Conservation (phyloP, 2,888 invertebrate species). For the Troides oblongomaculatus region DNA sequence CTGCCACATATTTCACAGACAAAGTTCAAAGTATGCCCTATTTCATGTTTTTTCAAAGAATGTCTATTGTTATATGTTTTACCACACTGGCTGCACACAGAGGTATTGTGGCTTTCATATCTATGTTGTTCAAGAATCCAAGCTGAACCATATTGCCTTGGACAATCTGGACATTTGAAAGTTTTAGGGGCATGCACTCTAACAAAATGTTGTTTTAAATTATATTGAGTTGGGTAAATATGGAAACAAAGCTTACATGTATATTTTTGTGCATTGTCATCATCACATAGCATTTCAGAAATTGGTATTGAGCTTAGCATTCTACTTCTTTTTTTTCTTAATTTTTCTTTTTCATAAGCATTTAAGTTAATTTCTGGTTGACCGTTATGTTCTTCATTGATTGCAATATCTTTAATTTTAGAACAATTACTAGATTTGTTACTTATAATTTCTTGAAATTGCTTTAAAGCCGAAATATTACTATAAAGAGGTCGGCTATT, state of each 20-base stretch:
- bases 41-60: constrained; percentile 11
- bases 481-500: no score
- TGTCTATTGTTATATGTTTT: constrained; percentile 13
- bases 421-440: constrained; percentile 1
- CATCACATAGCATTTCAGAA: not conserved
- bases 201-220: constrained; percentile 7
- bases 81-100: constrained; percentile 7
- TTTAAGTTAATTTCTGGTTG: not conserved
- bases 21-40: constrained; percentile 3
- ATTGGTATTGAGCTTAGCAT: not conserved
- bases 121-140: constrained; percentile 7
- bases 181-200: constrained; percentile 9
- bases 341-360: not conserved
- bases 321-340: not conserved
- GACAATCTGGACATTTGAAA: constrained; percentile 9
- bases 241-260: constrained; percentile 14
- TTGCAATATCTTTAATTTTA: not conserved
- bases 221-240: constrained; percentile 4
- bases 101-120: constrained; percentile 7
- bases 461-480: not conserved
- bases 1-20: constrained; percentile 7
- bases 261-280: not conserved
- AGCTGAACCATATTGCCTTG: constrained; percentile 7
- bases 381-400: not conserved
- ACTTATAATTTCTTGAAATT: not conserved